Evolutionary conservation across 2,888 invertebrate species (phyloP).

Genomic region (Thera obeliscata): DNA sequence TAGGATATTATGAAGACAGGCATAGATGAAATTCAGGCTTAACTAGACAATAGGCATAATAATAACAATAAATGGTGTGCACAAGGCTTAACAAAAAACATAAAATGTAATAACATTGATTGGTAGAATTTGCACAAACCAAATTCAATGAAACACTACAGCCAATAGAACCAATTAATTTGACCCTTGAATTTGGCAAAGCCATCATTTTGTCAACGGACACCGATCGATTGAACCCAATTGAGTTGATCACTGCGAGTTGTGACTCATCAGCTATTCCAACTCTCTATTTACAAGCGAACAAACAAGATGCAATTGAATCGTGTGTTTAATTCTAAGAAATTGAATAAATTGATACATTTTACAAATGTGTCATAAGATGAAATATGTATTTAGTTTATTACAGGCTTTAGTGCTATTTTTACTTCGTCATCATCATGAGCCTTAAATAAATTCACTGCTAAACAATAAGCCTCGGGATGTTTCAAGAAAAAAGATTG

Average conservation of each 20-base stretch:
- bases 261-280: conserved; percentile 59
- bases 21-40: no score
- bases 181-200: conserved; percentile 59
- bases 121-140: conserved; percentile 39
- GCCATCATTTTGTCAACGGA: conserved; percentile 46
- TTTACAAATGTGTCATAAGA: no score
- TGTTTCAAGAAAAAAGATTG: no score
- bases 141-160: conserved; percentile 51
- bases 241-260: conserved; percentile 47
- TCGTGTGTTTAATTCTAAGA: conserved; percentile 26
- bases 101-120: conserved; percentile 40
- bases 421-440: no score
- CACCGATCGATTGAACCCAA: conserved; percentile 65
- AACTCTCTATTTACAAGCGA: conserved; percentile 30
- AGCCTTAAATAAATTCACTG: no score
- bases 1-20: no score
- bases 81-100: conserved; percentile 22
- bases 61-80: no score
- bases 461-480: no score
- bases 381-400: no score
- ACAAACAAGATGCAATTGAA: conserved; percentile 33
- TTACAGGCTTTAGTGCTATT: no score
- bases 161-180: conserved; percentile 58
- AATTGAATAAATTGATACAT: conserved; percentile 20
- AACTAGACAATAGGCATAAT: no score